A percentile compares a stretch with the other conserved stretches of the same genome.
phyloP scores from a whole-genome alignment of 2,113 vertebrate genomes.

The Hoplias malabaricus region DNA sequence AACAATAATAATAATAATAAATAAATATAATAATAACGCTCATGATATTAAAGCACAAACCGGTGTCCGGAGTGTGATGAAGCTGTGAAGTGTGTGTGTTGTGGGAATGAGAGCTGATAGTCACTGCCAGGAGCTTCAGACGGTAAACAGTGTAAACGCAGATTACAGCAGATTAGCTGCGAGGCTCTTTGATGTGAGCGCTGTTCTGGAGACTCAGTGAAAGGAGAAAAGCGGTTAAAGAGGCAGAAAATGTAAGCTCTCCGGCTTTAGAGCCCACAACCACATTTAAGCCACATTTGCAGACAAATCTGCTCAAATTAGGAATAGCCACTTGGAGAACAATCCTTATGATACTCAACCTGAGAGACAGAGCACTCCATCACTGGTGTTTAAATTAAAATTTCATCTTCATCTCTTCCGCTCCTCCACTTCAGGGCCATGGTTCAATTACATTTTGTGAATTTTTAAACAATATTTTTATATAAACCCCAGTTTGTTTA shows the following conservation, averaged over 20 bases:
- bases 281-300: slow-evolving; percentile 28
- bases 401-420: background rate
- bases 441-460: no score
- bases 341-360: slow-evolving; percentile 1
- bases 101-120: slow-evolving; percentile 11
- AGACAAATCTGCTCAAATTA: slow-evolving; percentile 39
- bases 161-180: slow-evolving; percentile 40
- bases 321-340: slow-evolving; percentile 31
- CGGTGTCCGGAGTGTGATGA: no score
- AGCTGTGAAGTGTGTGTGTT: background rate
- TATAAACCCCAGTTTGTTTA: no score
- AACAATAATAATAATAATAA: background rate
- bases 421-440: no score
- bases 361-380: background rate
- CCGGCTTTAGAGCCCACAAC: slow-evolving; percentile 16
- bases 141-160: slow-evolving; percentile 33
- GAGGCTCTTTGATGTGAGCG: slow-evolving; percentile 19
- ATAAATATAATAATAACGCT: background rate
- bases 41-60: no score
- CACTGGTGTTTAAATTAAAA: slow-evolving; percentile 15
- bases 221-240: slow-evolving; percentile 5
- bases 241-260: slow-evolving; percentile 13
- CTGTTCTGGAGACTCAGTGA: slow-evolving; percentile 10
- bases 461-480: no score
- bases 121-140: slow-evolving; percentile 38